Evolutionary conservation across 2,797 vertebrate species (phyloP).

Genomic region (Sebastes trivittatus): DNA sequence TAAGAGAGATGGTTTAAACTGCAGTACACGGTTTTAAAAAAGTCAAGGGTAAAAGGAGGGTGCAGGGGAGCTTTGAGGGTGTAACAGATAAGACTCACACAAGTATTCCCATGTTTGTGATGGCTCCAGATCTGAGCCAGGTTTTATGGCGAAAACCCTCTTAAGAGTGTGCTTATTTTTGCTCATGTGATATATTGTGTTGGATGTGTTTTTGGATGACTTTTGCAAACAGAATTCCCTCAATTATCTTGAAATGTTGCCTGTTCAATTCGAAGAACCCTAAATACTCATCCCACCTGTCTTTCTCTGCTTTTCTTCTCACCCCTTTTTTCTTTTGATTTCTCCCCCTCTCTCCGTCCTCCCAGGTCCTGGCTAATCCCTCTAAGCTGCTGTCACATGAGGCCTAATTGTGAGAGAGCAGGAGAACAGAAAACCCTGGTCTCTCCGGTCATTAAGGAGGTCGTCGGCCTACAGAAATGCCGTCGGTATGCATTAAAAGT

Average conservation of each 20-base stretch:
- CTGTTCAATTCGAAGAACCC: background rate
- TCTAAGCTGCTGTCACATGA: conserved; percentile 77
- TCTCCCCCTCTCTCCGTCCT: conserved; percentile 20
- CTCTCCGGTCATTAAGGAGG: conserved; percentile 38
- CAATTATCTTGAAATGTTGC: background rate
- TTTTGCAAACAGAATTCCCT: background rate
- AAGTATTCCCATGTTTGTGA: conserved; percentile 20
- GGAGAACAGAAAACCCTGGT: conserved; percentile 48
- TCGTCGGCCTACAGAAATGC: conserved; percentile 24
- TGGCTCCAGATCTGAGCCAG: conserved; percentile 4
- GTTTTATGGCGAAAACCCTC: background rate
- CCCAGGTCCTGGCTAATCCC: conserved; percentile 67
- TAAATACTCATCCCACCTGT: background rate
- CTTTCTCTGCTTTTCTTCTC: conserved; percentile 1
- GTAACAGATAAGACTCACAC: conserved; percentile 38
- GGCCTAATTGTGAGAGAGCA: conserved; percentile 57
- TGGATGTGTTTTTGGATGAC: background rate
- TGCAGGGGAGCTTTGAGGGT: background rate
- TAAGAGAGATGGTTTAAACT: background rate
- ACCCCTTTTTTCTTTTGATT: background rate
- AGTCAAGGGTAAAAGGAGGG: background rate
- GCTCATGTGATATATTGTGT: background rate
- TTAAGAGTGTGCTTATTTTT: background rate
- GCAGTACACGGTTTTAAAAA: background rate
- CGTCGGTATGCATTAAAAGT: conserved; percentile 30